Base-by-base conservation (phyloP, 1,140 invertebrate species). In the Drosophila biarmipes region DNA sequence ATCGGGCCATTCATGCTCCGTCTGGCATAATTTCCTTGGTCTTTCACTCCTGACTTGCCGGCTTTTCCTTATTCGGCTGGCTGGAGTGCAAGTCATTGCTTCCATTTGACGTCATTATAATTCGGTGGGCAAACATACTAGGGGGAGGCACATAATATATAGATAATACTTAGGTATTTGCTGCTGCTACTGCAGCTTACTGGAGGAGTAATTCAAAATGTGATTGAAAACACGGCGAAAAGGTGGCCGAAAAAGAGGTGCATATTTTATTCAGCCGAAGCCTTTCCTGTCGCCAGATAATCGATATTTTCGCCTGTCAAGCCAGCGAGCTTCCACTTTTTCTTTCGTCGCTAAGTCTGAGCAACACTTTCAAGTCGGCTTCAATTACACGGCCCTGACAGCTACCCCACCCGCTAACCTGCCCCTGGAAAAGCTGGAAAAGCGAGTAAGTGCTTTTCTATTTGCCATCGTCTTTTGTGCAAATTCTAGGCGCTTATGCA, bases 51-150 rank as follows among this genome's bases (percentile, higher is more conserved):
- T 71, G 73, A 63, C 62, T 87, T 82, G 58, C 75, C 71, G 55
- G 55, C 74, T 57, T 67, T 62, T 75, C 45, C 61, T 17, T 17
- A 17, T 5, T 43, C 4, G 12, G 27, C 6, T 14, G 14, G 15
- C 27, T 27, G 17, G 27, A 34, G 10, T 42, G 59, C 64, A 67
- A 84, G 71, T 79, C 80, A 84, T 67, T 68, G 59, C 69, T 71
- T 43, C 19, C 53, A 75, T 62, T 84, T 75, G 78, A 81, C 74
- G 74, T 82, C 66, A 86, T 82, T 89, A 75, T 87, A 72, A 75
- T 58, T 58, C 64, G 38, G 38, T 8, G 11, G 17, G 52, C 48
- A 46, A 52, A 64, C 38, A 78, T 15, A 34, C 38, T 40, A 19
- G 38, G 37, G 37, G 37, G 17, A 35, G 49, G 31, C 35, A 46